These are phyloP conservation scores for Heptranchias perlo DNA, from an alignment of 2,113 vertebrate genomes.

Conservation along the genomic window DNA sequence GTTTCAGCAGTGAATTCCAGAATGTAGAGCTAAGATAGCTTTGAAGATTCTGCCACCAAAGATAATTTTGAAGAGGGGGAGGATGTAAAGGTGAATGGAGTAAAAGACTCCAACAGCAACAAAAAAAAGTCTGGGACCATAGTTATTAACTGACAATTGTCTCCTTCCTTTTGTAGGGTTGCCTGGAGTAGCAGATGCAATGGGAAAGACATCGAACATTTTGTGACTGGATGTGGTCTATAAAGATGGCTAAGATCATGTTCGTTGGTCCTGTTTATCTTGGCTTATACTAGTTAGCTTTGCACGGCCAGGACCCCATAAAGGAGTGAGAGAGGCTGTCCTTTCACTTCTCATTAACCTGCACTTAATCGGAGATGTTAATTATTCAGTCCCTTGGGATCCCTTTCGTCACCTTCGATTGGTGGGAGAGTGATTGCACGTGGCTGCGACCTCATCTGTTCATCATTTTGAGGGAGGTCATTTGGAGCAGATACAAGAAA, in stretches of 20 bases:
- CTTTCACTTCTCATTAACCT: neutral
- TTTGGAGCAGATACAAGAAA: neutral
- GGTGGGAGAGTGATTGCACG: neutral
- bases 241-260: neutral
- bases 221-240: neutral
- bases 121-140: neutral
- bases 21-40: neutral
- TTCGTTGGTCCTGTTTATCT: neutral
- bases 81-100: neutral
- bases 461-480: neutral
- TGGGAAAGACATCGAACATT: neutral
- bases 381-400: neutral
- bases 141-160: neutral
- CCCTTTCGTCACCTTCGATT: neutral
- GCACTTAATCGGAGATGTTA: neutral
- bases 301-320: neutral
- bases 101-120: neutral
- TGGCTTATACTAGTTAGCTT: neutral
- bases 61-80: neutral
- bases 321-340: neutral
- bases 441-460: neutral
- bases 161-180: neutral
- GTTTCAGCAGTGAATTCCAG: neutral
- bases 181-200: neutral
- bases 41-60: neutral